Evolutionary conservation across 2,888 invertebrate genomes (phyloP).

Genomic region (Pristionchus arcanus): DNA sequence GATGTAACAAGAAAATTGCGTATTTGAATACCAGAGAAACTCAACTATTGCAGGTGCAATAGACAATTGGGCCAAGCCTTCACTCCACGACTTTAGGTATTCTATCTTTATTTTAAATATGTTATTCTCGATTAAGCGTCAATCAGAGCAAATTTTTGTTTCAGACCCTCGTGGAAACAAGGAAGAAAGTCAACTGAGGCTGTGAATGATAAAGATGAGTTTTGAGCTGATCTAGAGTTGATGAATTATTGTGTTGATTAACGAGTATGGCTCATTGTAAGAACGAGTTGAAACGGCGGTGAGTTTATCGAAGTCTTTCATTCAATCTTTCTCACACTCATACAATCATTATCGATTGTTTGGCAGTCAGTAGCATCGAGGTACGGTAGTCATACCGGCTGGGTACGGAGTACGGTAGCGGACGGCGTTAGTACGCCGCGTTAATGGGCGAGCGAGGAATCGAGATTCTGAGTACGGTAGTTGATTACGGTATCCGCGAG

Average conservation of each 20-base stretch:
- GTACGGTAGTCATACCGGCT: constrained; percentile 20
- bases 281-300: background rate
- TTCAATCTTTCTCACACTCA: constrained; percentile 20
- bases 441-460: constrained; percentile 10
- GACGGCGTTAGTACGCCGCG: background rate
- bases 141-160: background rate
- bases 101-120: background rate
- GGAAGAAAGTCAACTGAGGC: background rate
- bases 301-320: constrained; percentile 46
- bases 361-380: constrained; percentile 36
- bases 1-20: no score
- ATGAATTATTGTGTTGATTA: background rate
- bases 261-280: background rate
- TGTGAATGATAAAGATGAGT: background rate
- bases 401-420: constrained; percentile 20
- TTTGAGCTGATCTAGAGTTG: background rate
- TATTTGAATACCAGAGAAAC: background rate
- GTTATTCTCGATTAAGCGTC: background rate
- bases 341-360: constrained; percentile 32
- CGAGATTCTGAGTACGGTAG: background rate
- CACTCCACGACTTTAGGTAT: constrained; percentile 35
- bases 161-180: background rate
- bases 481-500: background rate
- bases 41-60: background rate
- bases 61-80: background rate